Base-by-base conservation (phyloP, 2,797 vertebrate genomes). In the Ispidina lecontei region DNA sequence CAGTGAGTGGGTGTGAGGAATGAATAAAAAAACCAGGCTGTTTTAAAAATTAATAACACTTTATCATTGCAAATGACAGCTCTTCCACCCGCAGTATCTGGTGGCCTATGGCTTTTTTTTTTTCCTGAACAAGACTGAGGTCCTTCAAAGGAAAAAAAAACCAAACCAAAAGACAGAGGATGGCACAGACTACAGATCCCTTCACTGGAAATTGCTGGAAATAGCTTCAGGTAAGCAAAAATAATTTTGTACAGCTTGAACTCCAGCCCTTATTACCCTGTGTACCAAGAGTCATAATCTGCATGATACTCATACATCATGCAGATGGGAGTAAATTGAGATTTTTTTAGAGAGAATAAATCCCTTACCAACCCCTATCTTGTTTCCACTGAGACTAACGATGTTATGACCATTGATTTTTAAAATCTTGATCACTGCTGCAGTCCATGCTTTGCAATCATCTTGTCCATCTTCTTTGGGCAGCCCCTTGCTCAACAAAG, bases 61-160 rank as follows among this genome's bases (percentile, higher is more conserved):
- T 69, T 79, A 69, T 89, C 65, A 43, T 54, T 69, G 35, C 26
- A 93, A 91, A 91, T 76, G 51, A 90, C 87, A 91, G 51, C 35
- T 44, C 9, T 84, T 69, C 59, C 7, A 1, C 55, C 52, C 55
- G 76, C 46, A 22, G 7, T 71, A 71, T 84, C 90, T 89, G 39
- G 23, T 89, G 39, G 29, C n/a, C 74, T 69, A 31, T 84, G 77
- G 3, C 2, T n/a, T 89, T 91, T 86, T 90, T 54, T 86, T 54
- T 86, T 26, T 65, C 31, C 31, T 51, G 65, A 91, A 78, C 28
- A 46, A 58, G 20, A 47, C 1, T 2, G 41, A 74, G 29, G 29
- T 60, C n/a, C 35, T 47, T 84, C 39, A 67, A 65, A 10, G 22
- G 16, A 29, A 55, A 75, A 84, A 52, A 62, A 35, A 2, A 37